Evolutionary conservation across 2,797 vertebrate genomes (phyloP).

Genomic region (Morus bassanus): DNA sequence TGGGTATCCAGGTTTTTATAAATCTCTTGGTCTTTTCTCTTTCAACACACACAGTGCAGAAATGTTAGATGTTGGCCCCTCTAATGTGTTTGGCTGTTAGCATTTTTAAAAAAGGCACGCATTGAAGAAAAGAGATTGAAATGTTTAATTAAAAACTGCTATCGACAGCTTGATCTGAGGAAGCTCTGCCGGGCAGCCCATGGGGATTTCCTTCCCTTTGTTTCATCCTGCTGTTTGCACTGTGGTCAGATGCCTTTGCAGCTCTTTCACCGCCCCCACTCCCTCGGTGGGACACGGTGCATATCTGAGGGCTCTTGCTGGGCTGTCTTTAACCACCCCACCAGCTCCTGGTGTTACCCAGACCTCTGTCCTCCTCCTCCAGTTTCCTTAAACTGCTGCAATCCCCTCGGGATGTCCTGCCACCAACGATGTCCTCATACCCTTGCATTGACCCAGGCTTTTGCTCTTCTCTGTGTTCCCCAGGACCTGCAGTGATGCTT

Average conservation of each 20-base stretch:
- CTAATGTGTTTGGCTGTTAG: not conserved
- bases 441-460: not conserved
- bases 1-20: not conserved
- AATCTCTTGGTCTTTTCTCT: not conserved
- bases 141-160: not conserved
- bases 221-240: not conserved
- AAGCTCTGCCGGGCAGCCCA: not conserved
- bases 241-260: not conserved
- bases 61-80: not conserved
- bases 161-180: not conserved
- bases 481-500: not conserved
- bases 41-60: not conserved
- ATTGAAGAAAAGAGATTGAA: not conserved
- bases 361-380: too few relatives aligned
- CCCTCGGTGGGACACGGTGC: not conserved
- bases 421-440: not conserved
- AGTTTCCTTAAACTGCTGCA: not conserved
- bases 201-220: not conserved
- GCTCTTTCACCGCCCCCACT: not conserved
- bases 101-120: not conserved
- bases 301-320: not conserved
- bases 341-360: not conserved
- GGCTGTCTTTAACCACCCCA: not conserved
- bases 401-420: not conserved
- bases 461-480: not conserved